Evolutionary conservation across 2,888 invertebrate species (phyloP).

Genomic region (Aphodius sticticus): DNA sequence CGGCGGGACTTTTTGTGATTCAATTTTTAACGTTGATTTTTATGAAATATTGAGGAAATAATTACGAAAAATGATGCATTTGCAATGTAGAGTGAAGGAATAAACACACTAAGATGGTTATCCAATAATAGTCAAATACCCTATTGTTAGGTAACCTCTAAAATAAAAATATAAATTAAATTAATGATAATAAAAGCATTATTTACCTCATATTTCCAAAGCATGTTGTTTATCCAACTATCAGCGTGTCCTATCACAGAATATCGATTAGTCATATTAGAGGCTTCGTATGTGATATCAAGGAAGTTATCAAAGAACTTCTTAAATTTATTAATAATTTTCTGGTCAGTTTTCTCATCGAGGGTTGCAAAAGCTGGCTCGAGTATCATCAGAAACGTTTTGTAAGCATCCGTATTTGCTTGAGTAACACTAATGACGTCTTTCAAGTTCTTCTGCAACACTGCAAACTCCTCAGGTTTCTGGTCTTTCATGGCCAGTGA

Average conservation of each 20-base stretch:
- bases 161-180: no score
- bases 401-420: not conserved
- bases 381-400: not conserved
- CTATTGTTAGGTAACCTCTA: no score
- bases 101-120: no score
- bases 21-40: no score
- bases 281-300: not conserved
- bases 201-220: slow-evolving; percentile 47
- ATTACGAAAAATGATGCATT: no score
- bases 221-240: slow-evolving; percentile 48
- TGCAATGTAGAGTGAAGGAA: no score
- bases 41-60: no score
- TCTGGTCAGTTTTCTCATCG: slow-evolving; percentile 27
- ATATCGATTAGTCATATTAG: slow-evolving; percentile 34
- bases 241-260: slow-evolving; percentile 49
- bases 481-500: slow-evolving; percentile 48
- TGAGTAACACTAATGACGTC: slow-evolving; percentile 35
- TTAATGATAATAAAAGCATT: no score
- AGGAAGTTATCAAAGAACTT: slow-evolving; percentile 31
- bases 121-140: no score
- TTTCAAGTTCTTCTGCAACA: slow-evolving; percentile 37
- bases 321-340: slow-evolving; percentile 31
- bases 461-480: slow-evolving; percentile 44
- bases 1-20: no score
- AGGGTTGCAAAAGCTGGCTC: slow-evolving; percentile 15